Conservation (phyloP, 2,888 invertebrate species). For the Physocephala rufipes region DNA sequence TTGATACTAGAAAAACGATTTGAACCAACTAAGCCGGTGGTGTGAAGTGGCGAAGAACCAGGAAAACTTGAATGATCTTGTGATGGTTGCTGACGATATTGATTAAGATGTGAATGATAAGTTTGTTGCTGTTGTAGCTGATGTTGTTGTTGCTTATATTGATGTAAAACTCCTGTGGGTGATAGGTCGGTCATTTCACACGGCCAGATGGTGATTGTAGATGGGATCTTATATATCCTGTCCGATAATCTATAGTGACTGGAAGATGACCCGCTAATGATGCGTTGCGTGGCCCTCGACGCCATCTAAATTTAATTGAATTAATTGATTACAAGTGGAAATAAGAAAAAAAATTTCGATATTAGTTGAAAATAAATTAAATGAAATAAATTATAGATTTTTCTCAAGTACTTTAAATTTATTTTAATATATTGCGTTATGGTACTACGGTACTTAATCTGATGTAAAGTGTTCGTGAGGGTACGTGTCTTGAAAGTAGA, state of each 20-base stretch:
- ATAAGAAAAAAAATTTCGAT: not conserved
- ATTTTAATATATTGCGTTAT: too few species aligned
- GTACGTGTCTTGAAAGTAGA: too few species aligned
- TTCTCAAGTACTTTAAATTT: too few species aligned
- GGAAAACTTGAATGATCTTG: constrained; percentile 31
- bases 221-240: constrained; percentile 86
- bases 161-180: constrained; percentile 62
- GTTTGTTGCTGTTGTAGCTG: constrained; percentile 49
- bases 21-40: constrained; percentile 39
- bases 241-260: constrained; percentile 67
- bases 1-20: constrained; percentile 51
- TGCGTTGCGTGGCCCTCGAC: constrained; percentile 73
- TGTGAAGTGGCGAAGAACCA: constrained; percentile 50
- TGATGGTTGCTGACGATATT: constrained; percentile 44
- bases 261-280: constrained; percentile 66
- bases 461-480: too few species aligned
- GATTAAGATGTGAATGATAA: constrained; percentile 41
- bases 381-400: not conserved
- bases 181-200: constrained; percentile 82
- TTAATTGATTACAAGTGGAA: not conserved
- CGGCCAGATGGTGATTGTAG: constrained; percentile 91
- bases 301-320: constrained; percentile 75
- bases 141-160: constrained; percentile 49
- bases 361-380: constrained; percentile 10
- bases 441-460: too few species aligned